Conservation (phyloP, 2,888 invertebrate genomes). For the Thera obeliscata region DNA sequence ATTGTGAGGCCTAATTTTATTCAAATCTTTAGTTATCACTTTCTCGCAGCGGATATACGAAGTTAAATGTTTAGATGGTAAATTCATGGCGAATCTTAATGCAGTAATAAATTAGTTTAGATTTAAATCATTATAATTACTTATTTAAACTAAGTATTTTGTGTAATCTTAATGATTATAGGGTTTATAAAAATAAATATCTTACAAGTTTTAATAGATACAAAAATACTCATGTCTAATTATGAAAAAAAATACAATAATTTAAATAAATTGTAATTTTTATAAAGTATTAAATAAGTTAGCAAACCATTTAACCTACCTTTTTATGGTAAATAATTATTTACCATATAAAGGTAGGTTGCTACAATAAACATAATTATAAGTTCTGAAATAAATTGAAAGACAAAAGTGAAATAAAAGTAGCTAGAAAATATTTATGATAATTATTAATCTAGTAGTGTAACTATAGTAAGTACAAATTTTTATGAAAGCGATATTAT, state of each 20-base stretch:
- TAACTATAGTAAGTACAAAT: slow-evolving; percentile 31
- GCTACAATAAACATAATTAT: slow-evolving; percentile 30
- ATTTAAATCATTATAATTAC: background rate
- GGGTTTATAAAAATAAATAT: background rate
- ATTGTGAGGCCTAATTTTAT: slow-evolving; percentile 58
- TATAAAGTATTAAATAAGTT: slow-evolving; percentile 20
- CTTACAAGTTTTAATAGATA: slow-evolving; percentile 11
- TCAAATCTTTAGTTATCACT: slow-evolving; percentile 19
- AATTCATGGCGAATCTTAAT: slow-evolving; percentile 27
- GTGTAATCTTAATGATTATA: slow-evolving; percentile 11
- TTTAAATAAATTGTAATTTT: slow-evolving; percentile 10
- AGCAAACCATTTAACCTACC: slow-evolving; percentile 21
- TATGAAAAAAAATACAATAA: background rate
- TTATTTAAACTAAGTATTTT: background rate
- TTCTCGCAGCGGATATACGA: background rate
- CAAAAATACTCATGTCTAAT: slow-evolving; percentile 2
- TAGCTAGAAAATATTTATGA: slow-evolving; percentile 54
- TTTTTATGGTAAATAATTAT: slow-evolving; percentile 6
- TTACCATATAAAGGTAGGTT: background rate
- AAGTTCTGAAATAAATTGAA: slow-evolving; percentile 64
- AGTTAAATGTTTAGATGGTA: slow-evolving; percentile 19
- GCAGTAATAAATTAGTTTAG: background rate
- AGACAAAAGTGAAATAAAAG: slow-evolving; percentile 80
- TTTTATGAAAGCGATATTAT: background rate
- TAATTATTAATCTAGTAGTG: slow-evolving; percentile 22